phyloP scores from a whole-genome alignment of 2,888 invertebrate species.

The Branchinecta sandiegonensis region DNA sequence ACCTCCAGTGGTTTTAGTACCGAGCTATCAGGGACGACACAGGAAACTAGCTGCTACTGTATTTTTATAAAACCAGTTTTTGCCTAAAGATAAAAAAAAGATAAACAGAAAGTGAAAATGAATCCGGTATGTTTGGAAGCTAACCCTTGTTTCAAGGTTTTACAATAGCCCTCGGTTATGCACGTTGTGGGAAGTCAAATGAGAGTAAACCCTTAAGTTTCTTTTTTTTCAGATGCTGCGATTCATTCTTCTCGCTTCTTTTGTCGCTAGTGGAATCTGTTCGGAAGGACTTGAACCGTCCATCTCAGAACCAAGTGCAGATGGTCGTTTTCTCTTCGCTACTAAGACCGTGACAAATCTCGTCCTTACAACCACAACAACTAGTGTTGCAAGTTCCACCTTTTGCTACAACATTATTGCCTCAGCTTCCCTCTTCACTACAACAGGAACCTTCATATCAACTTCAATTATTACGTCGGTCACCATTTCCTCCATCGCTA shows the following conservation, averaged over 20 bases:
- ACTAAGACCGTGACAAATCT: constrained; percentile 1
- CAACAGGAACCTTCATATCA: not conserved
- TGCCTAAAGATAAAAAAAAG: too few species aligned
- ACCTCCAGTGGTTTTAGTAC: too few species aligned
- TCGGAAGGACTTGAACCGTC: not conserved
- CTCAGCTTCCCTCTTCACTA: not conserved
- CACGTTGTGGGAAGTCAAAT: too few species aligned
- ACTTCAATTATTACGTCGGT: not conserved
- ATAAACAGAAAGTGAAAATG: too few species aligned
- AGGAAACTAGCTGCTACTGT: too few species aligned
- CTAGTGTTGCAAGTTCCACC: not conserved
- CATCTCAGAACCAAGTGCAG: not conserved
- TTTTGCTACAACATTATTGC: not conserved
- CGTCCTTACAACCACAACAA: not conserved
- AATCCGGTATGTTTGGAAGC: too few species aligned
- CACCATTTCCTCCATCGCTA: not conserved
- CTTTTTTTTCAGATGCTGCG: not conserved
- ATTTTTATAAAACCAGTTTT: too few species aligned
- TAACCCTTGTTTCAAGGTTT: too few species aligned
- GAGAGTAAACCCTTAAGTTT: too few species aligned
- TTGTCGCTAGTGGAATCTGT: not conserved
- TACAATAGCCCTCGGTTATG: too few species aligned
- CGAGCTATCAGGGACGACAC: too few species aligned
- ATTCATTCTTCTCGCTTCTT: not conserved
- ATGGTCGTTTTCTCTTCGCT: not conserved